Evolutionary conservation across 2,113 vertebrate genomes (phyloP).

Genomic region (Coryphaenoides rupestris): DNA sequence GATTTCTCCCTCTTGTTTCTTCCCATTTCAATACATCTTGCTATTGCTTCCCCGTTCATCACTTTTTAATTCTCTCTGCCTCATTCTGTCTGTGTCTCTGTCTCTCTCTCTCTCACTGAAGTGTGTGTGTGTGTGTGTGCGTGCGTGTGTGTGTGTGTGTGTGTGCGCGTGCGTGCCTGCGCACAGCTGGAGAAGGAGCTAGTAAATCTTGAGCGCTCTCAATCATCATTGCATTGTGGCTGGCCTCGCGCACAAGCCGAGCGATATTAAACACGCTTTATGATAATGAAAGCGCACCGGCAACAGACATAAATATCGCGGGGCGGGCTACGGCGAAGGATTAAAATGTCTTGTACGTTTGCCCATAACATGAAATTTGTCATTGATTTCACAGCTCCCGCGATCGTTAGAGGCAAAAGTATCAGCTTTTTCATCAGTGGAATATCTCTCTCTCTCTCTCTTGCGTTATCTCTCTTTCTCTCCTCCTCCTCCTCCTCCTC

Average conservation of each 20-base stretch:
- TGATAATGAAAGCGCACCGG: slow-evolving; percentile 62
- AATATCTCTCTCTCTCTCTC: slow-evolving; percentile 8
- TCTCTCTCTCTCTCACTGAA: too few species aligned
- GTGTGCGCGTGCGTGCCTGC: slow-evolving; percentile 12
- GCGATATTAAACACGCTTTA: slow-evolving; percentile 69
- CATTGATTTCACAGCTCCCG: slow-evolving; percentile 57
- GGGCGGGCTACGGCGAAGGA: slow-evolving; percentile 53
- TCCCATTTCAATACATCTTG: too few species aligned
- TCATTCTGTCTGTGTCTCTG: too few species aligned
- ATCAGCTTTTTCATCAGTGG: slow-evolving; percentile 54
- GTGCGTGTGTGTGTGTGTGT: not conserved
- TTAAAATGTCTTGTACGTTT: slow-evolving; percentile 63
- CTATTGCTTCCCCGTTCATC: too few species aligned
- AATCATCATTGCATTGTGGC: slow-evolving; percentile 61
- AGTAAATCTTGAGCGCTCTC: slow-evolving; percentile 59
- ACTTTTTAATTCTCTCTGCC: too few species aligned
- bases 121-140: too few species aligned
- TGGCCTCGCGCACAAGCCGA: slow-evolving; percentile 59
- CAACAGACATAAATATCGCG: slow-evolving; percentile 61
- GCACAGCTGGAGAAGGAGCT: slow-evolving; percentile 60
- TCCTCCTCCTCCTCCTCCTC: not conserved
- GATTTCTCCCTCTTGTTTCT: too few species aligned
- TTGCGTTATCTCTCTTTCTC: too few species aligned
- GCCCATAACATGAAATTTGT: slow-evolving; percentile 54
- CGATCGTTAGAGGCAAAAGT: slow-evolving; percentile 43